Percentiles rank a stretch among this genome's conserved stretches.
These are phyloP conservation scores for Platycheirus albimanus DNA, from an alignment of 2,888 invertebrate species.

Conservation along the genomic window DNA sequence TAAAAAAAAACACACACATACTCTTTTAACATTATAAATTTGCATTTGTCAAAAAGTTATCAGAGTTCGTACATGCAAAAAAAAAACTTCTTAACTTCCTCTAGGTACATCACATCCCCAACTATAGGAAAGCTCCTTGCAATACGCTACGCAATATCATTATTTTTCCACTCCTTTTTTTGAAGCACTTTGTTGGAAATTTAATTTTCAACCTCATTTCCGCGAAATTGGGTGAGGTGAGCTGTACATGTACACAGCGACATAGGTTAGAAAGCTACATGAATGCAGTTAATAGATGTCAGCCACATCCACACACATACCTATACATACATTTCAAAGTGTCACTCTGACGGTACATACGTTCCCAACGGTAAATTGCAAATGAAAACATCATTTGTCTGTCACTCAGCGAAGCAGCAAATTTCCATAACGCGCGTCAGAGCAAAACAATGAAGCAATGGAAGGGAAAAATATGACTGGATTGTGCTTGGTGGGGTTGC, in stretches of 20 bases:
- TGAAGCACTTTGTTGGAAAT: slow-evolving; percentile 38
- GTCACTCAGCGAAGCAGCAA: slow-evolving; percentile 67
- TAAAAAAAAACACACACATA: background rate
- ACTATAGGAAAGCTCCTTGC: background rate
- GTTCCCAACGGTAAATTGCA: slow-evolving; percentile 47
- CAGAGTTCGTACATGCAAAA: slow-evolving; percentile 13
- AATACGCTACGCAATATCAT: slow-evolving; percentile 31
- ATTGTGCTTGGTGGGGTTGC: too few relatives aligned
- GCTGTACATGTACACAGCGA: background rate
- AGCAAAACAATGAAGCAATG: slow-evolving; percentile 70
- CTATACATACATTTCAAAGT: slow-evolving; percentile 12
- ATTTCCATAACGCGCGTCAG: slow-evolving; percentile 66
- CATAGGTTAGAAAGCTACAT: slow-evolving; percentile 1
- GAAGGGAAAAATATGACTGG: slow-evolving; percentile 42
- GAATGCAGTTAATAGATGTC: slow-evolving; percentile 51
- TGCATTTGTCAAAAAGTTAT: slow-evolving; percentile 40
- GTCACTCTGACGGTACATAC: slow-evolving; percentile 3
- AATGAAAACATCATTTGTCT: slow-evolving; percentile 74
- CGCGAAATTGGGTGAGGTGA: slow-evolving; percentile 58
- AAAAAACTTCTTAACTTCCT: background rate
- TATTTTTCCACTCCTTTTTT: slow-evolving; percentile 22
- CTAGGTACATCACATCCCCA: background rate
- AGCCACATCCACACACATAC: slow-evolving; percentile 13
- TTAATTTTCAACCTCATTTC: slow-evolving; percentile 73
- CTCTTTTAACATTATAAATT: slow-evolving; percentile 17